Conservation (phyloP, 2,797 vertebrate genomes). For the Acanthurus lineatus region DNA sequence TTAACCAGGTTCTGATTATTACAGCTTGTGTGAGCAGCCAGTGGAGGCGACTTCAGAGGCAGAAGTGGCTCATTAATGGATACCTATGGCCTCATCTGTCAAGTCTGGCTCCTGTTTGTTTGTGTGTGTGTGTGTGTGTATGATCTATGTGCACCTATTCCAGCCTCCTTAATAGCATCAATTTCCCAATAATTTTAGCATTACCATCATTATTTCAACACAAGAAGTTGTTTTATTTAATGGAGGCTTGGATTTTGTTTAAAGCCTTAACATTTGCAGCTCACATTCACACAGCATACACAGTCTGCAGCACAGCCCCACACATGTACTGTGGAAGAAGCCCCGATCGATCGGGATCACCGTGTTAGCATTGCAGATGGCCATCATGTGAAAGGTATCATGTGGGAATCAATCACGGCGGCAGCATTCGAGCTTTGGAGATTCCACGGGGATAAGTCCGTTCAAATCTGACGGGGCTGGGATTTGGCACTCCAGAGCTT, state of each 20-base stretch:
- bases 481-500: constrained; percentile 81
- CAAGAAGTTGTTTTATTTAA: constrained; percentile 33
- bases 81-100: constrained; percentile 58
- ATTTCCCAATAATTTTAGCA: constrained; percentile 28
- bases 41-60: constrained; percentile 48
- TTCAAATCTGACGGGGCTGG: constrained; percentile 68
- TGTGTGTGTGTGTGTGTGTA: constrained; percentile 8
- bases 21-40: constrained; percentile 17
- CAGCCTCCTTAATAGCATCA: constrained; percentile 1
- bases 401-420: constrained; percentile 76
- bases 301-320: constrained; percentile 4
- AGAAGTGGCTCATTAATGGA: constrained; percentile 65
- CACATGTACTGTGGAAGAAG: constrained; percentile 22
- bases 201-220: constrained; percentile 31
- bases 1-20: constrained; percentile 29
- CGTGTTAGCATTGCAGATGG: constrained; percentile 77
- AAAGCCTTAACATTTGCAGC: constrained; percentile 20
- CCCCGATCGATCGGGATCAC: constrained; percentile 71
- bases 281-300: constrained; percentile 10
- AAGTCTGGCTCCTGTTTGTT: constrained; percentile 31
- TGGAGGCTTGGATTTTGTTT: constrained; percentile 10
- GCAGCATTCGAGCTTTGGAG: constrained; percentile 62
- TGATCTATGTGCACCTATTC: constrained; percentile 35
- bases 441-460: constrained; percentile 70
- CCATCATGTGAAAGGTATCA: constrained; percentile 76